Conservation (phyloP, 2,888 invertebrate genomes). For the Eurois occulta region DNA sequence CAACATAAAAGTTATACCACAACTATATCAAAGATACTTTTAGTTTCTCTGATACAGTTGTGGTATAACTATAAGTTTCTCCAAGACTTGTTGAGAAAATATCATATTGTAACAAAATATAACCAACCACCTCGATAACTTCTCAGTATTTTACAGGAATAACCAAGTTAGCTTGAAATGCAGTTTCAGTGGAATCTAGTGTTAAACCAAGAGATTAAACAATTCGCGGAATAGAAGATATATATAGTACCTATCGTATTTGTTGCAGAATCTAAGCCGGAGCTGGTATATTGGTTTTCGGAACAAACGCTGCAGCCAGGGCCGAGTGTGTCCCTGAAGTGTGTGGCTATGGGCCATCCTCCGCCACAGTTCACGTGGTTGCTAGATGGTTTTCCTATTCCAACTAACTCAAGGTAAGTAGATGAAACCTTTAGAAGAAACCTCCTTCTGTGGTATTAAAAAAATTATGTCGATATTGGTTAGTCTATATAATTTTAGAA, state of each 20-base stretch:
- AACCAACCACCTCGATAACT: constrained; percentile 14
- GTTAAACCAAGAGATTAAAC: constrained; percentile 27
- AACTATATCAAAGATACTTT: neutral
- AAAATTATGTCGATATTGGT: neutral
- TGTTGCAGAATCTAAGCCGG: constrained; percentile 95
- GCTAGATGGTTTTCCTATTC: constrained; percentile 96
- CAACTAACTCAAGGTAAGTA: constrained; percentile 92
- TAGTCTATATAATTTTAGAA: neutral
- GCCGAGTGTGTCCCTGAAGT: constrained; percentile 97
- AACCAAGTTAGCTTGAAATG: constrained; percentile 51
- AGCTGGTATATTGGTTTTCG: constrained; percentile 97
- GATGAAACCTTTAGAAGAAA: neutral
- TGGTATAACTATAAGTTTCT: too few relatives aligned
- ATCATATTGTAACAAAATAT: constrained; percentile 26
- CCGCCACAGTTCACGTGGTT: constrained; percentile 98
- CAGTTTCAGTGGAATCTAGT: constrained; percentile 29
- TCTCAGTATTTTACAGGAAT: constrained; percentile 43
- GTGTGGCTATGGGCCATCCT: constrained; percentile 98
- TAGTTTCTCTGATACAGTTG: too few relatives aligned
- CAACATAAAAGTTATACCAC: neutral
- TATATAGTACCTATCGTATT: constrained; percentile 47
- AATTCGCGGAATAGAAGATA: constrained; percentile 6
- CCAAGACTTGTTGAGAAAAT: constrained; percentile 23
- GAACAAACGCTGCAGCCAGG: constrained; percentile 98
- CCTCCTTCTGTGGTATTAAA: neutral